Evolutionary conservation across 2,797 vertebrate genomes (phyloP).

Genomic region (Lutjanus campechanus): DNA sequence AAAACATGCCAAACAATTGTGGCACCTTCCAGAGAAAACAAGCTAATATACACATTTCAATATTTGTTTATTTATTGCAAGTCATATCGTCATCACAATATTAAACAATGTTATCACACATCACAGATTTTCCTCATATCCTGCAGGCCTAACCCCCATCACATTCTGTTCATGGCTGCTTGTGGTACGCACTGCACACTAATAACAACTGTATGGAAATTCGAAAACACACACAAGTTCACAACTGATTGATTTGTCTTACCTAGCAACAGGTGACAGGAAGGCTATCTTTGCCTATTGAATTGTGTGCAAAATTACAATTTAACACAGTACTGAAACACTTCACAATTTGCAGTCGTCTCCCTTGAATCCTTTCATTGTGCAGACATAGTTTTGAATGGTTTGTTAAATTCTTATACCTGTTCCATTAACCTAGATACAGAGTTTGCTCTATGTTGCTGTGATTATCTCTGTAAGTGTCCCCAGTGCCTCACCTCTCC

Average conservation of each 20-base stretch:
- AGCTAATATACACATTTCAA: no score
- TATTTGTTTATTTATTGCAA: no score
- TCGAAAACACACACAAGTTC: neutral
- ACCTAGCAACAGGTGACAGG: conserved; percentile 19
- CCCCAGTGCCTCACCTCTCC: neutral
- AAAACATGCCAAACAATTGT: no score
- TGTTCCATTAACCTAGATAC: neutral
- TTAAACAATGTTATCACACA: no score
- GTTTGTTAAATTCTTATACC: neutral
- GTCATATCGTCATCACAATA: no score
- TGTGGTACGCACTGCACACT: neutral
- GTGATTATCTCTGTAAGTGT: neutral
- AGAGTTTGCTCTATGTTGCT: neutral
- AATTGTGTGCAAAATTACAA: neutral
- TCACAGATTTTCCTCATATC: no score
- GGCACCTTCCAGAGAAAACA: no score
- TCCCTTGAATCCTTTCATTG: neutral
- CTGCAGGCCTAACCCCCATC: neutral
- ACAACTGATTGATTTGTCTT: neutral
- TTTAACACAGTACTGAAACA: neutral
- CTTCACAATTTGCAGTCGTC: neutral
- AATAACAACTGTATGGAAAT: neutral
- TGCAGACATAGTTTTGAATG: neutral
- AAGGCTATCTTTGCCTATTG: neutral
- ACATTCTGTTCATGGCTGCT: neutral